phyloP scores from a whole-genome alignment of 2,888 invertebrate genomes.

The Tinea semifulvella region DNA sequence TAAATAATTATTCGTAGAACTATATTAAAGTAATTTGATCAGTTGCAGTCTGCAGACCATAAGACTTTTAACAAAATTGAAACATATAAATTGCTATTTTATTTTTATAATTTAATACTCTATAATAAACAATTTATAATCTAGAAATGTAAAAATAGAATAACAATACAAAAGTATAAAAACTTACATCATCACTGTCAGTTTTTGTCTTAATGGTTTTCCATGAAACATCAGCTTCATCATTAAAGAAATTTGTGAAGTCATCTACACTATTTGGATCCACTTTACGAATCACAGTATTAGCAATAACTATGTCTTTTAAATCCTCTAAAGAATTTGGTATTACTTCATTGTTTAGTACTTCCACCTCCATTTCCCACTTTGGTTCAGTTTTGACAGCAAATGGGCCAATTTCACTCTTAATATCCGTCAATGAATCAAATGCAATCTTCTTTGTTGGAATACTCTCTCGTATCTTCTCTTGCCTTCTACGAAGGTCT shows the following conservation, averaged over 20 bases:
- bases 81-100: too few species aligned
- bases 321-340: conserved; percentile 34
- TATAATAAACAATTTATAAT: too few species aligned
- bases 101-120: too few species aligned
- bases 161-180: too few species aligned
- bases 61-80: too few species aligned
- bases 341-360: conserved; percentile 24
- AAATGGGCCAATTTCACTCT: conserved; percentile 55
- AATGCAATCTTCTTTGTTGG: conserved; percentile 57
- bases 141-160: too few species aligned
- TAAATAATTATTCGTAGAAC: too few species aligned
- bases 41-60: too few species aligned
- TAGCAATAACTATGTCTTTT: conserved; percentile 53
- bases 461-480: conserved; percentile 30
- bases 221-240: conserved; percentile 37
- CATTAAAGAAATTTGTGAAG: neutral
- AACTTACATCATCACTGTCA: conserved; percentile 31
- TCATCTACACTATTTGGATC: conserved; percentile 29
- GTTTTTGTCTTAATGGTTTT: conserved; percentile 27
- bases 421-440: conserved; percentile 56
- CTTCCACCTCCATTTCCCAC: conserved; percentile 58
- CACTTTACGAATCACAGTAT: conserved; percentile 57
- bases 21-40: too few species aligned
- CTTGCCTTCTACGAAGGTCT: conserved; percentile 41
- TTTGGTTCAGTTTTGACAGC: conserved; percentile 48